A percentile compares a stretch with the other conserved stretches of the same genome.
Conservation (phyloP, 2,113 vertebrate species). For the Thoracochromis brauschi region DNA sequence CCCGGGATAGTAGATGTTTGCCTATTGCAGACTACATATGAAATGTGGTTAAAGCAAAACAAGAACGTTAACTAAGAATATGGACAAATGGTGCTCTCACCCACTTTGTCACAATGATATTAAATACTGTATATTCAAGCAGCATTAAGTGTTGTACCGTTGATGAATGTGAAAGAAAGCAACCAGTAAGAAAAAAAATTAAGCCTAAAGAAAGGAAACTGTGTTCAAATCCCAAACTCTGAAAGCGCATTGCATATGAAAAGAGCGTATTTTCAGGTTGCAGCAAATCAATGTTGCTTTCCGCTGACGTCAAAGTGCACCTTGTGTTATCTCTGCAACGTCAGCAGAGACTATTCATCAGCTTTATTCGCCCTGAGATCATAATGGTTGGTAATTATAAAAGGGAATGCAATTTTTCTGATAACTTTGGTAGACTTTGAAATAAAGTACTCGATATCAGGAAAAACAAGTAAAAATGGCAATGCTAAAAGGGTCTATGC, state of each 20-base stretch:
- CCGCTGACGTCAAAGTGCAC: background rate
- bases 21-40: no score
- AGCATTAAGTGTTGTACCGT: fast-evolving
- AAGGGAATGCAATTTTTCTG: fast-evolving
- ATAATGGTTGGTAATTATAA: background rate
- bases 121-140: background rate
- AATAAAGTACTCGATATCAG: fast-evolving
- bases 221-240: background rate
- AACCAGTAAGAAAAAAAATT: background rate
- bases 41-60: no score
- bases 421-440: background rate
- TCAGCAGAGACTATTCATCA: background rate
- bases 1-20: no score
- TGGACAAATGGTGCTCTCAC: no score
- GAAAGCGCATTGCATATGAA: background rate
- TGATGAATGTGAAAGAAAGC: background rate
- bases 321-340: background rate
- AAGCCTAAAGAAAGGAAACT: background rate
- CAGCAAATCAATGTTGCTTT: background rate
- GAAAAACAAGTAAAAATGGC: background rate
- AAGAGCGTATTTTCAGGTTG: background rate
- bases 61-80: no score
- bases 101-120: background rate
- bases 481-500: background rate
- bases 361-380: background rate